These are phyloP conservation scores for Melanotaenia maccullochi DNA, from an alignment of 2,797 vertebrate genomes.

Conservation along the genomic window DNA sequence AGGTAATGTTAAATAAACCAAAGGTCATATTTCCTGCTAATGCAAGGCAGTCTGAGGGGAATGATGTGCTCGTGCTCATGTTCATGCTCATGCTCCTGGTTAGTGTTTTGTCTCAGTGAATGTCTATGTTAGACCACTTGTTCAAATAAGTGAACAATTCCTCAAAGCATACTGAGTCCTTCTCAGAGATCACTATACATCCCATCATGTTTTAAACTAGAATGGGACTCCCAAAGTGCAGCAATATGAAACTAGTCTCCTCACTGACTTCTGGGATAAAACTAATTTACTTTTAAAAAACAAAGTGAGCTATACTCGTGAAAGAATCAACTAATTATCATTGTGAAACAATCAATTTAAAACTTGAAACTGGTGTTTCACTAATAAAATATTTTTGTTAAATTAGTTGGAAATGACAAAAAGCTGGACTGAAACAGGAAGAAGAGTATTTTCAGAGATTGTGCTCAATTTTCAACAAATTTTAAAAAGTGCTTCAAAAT, in stretches of 20 bases:
- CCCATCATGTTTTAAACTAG: conserved; percentile 15
- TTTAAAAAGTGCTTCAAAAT: conserved; percentile 5
- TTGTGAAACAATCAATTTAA: neutral
- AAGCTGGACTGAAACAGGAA: neutral
- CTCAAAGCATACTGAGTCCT: conserved; percentile 17
- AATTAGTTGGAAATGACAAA: neutral
- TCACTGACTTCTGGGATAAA: neutral
- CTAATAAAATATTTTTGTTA: neutral
- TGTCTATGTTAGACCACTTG: conserved; percentile 31
- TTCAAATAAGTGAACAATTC: conserved; percentile 18
- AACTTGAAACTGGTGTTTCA: neutral
- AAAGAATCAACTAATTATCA: neutral
- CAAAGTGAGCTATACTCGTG: neutral
- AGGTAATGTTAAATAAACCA: conserved; percentile 50
- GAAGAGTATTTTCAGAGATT: neutral
- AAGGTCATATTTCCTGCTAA: conserved; percentile 66
- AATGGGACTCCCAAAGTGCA: neutral
- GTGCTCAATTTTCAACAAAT: neutral
- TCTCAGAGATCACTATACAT: neutral
- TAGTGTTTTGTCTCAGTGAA: conserved; percentile 70
- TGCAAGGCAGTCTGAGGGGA: conserved; percentile 57
- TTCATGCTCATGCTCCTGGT: conserved; percentile 43
- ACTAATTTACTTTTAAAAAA: conserved; percentile 4
- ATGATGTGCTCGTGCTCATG: conserved; percentile 24
- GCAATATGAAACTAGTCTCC: neutral